Evolutionary conservation across 2,888 invertebrate genomes (phyloP).

Genomic region (Palloptera scutellata): DNA sequence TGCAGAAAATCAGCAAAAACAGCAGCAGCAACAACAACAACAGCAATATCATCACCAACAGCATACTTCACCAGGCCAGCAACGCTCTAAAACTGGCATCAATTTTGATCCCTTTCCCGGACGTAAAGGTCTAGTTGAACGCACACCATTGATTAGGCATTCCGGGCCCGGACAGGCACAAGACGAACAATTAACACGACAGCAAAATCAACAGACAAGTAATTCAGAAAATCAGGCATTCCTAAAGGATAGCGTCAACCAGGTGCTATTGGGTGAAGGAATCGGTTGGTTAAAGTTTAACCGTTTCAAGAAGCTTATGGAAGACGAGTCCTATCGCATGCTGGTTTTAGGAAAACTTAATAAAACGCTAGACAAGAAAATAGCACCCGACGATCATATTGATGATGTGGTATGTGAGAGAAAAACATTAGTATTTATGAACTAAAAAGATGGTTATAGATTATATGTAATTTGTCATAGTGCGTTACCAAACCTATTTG

Average conservation of each 20-base stretch:
- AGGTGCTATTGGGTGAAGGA: conserved; percentile 62
- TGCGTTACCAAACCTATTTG: conserved; percentile 89
- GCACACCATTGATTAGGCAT: conserved; percentile 88
- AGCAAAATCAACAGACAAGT: conserved; percentile 75
- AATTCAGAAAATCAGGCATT: conserved; percentile 93
- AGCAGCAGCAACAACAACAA: conserved; percentile 46
- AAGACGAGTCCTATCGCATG: conserved; percentile 97
- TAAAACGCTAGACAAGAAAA: conserved; percentile 89
- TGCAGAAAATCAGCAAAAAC: conserved; percentile 55
- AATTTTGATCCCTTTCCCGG: conserved; percentile 82
- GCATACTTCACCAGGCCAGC: conserved; percentile 38
- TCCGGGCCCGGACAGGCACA: conserved; percentile 73
- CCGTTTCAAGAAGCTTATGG: conserved; percentile 93
- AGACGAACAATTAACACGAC: conserved; percentile 71
- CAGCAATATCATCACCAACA: conserved; percentile 44
- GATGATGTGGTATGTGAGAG: conserved; percentile 88
- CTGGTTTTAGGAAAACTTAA: conserved; percentile 95
- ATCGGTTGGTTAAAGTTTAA: conserved; percentile 96
- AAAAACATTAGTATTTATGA: background rate
- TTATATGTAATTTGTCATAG: conserved; percentile 57
- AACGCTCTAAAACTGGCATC: conserved; percentile 64
- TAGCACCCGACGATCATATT: conserved; percentile 94
- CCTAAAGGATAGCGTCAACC: conserved; percentile 80
- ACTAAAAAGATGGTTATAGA: background rate
- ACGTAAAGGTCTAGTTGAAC: conserved; percentile 85